These are phyloP conservation scores for Ecdyonurus torrentis DNA, from an alignment of 2,888 invertebrate genomes.

Conservation along the genomic window DNA sequence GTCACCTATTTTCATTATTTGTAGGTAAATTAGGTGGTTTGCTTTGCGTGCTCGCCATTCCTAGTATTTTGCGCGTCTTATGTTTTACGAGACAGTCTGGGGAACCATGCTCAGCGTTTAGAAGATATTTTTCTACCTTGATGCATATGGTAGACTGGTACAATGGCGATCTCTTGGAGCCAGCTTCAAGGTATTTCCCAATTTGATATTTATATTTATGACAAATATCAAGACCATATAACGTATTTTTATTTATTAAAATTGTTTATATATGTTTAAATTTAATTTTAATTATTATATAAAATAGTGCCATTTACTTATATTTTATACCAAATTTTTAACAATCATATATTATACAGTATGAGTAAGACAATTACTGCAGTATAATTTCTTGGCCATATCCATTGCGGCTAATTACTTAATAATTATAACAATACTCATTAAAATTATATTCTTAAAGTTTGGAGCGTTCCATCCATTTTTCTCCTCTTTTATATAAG, in stretches of 20 bases:
- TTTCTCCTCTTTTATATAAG: no score
- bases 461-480: neutral
- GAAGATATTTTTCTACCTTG: conserved; percentile 61
- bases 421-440: no score
- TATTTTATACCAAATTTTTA: no score
- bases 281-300: neutral
- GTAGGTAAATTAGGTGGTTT: conserved; percentile 60
- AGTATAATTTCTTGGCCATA: no score
- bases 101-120: conserved; percentile 46
- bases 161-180: conserved; percentile 41
- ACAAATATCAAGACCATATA: neutral
- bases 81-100: conserved; percentile 53
- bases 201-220: neutral
- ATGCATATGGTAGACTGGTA: conserved; percentile 68
- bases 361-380: no score
- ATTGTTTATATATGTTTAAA: neutral
- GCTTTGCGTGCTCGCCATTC: conserved; percentile 53
- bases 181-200: conserved; percentile 38
- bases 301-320: neutral
- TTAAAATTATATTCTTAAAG: neutral
- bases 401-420: no score
- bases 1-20: conserved; percentile 50
- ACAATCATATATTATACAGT: no score
- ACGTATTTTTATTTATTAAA: neutral
- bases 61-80: conserved; percentile 53